Base-by-base conservation (phyloP, 2,113 vertebrate genomes). In the Phrynosoma platyrhinos region DNA sequence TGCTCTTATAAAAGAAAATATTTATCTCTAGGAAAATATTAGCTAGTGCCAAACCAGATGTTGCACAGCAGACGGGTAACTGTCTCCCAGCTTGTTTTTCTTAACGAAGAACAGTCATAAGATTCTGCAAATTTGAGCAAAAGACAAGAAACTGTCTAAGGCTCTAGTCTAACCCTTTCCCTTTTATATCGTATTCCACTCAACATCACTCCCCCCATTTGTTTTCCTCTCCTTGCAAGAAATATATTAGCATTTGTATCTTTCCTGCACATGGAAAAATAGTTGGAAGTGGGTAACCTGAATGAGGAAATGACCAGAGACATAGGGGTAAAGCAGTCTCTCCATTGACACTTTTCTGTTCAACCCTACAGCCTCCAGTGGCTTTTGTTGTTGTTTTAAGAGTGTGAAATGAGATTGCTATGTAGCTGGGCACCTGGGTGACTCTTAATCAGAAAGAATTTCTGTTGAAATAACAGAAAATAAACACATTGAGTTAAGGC, bases 1-100 rank as follows among this genome's bases (percentile, higher is more conserved):
- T 1, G 27, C 52, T 81, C 66, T 81, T 80, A 79, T 55, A 36
- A 79, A 86, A 55, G 78, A n/a, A 78, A 86, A 86, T 72, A 86
- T 79, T 79, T 68, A 79, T 79, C 64, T 79, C 76, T 40, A 71
- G 85, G 25, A 47, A 81, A 81, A 62, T 62, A 30, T 40, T 58
- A 21, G 5, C 40, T 66, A 85, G 40, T 64, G 75, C 36, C 84
- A 78, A 86, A 64, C 58, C 72, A 78, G 36, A 78, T 78, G 40
- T 78, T 86, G 23, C 64, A 78, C 16, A n/a, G 10, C 16, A 52
- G 27, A 66, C 30, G 20, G 27, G 30, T 77, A 78, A 78, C 58
- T n/a, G 74, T 78, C 25, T 85, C 62, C 40, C 74, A 85, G 66
- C 27, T 47, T 77, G 36, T 69, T 58, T 58, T n/a, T 72, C 47